These are phyloP conservation scores for Abrostola tripartita DNA, from an alignment of 2,888 invertebrate genomes.

Conservation along the genomic window DNA sequence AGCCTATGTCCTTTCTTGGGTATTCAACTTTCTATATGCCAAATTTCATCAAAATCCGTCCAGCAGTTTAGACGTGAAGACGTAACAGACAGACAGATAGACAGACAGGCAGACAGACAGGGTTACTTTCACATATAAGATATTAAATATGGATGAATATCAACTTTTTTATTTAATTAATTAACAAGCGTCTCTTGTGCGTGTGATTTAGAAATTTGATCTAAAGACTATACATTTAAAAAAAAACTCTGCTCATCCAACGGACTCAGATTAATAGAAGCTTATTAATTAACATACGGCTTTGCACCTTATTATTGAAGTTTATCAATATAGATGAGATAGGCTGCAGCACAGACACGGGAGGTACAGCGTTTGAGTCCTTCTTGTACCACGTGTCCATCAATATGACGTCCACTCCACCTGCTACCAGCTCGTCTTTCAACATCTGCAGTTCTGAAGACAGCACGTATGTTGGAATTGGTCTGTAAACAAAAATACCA, in stretches of 20 bases:
- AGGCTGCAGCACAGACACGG: slow-evolving; percentile 97
- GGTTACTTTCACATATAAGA: too few relatives aligned
- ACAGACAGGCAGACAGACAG: too few relatives aligned
- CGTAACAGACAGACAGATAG: too few relatives aligned
- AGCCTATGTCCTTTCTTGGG: too few relatives aligned
- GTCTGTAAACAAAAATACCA: slow-evolving; percentile 84
- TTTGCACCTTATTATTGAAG: slow-evolving; percentile 97
- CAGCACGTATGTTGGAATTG: slow-evolving; percentile 98
- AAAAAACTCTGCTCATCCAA: background rate
- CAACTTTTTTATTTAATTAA: too few relatives aligned
- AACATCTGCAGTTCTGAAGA: slow-evolving; percentile 96
- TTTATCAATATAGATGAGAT: slow-evolving; percentile 99
- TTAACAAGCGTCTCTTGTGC: too few relatives aligned
- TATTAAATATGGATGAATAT: too few relatives aligned
- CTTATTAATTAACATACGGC: background rate
- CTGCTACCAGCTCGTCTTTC: slow-evolving; percentile 94
- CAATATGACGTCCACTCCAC: slow-evolving; percentile 94
- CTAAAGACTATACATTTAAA: too few relatives aligned
- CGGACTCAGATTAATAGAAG: background rate
- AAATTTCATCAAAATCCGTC: too few relatives aligned
- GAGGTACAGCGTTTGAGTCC: slow-evolving; percentile 98
- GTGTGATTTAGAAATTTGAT: too few relatives aligned
- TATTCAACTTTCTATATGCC: too few relatives aligned
- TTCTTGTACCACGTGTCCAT: slow-evolving; percentile 98
- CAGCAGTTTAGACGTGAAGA: too few relatives aligned